Conservation (phyloP, 2,888 invertebrate genomes). For the Scaptomyza polygonia region DNA sequence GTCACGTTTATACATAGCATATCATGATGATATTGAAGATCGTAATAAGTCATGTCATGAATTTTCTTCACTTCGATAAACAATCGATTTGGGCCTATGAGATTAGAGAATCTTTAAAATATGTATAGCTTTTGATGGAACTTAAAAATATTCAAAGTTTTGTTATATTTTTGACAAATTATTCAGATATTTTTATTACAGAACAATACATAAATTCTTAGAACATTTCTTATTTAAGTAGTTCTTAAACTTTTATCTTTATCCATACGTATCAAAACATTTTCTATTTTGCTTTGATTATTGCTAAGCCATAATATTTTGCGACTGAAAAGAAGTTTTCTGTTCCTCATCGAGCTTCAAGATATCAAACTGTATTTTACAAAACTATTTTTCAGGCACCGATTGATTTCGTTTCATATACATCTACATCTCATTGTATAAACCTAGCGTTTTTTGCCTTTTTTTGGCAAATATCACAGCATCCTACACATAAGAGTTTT, state of each 20-base stretch:
- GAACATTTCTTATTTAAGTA: too few relatives aligned
- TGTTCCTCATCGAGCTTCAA: too few relatives aligned
- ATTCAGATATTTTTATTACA: neutral
- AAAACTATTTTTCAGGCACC: too few relatives aligned
- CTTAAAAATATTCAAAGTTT: too few relatives aligned
- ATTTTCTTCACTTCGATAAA: neutral
- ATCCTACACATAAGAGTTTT: slow-evolving; percentile 28
- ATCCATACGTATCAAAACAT: too few relatives aligned
- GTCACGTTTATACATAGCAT: slow-evolving; percentile 26
- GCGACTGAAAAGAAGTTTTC: too few relatives aligned
- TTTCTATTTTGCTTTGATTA: too few relatives aligned
- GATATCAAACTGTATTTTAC: too few relatives aligned
- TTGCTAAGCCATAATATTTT: neutral
- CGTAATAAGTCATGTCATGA: neutral
- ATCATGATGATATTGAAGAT: slow-evolving; percentile 30
- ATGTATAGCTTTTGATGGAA: neutral
- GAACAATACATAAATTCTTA: neutral
- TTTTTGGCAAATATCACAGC: slow-evolving; percentile 41
- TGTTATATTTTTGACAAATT: too few relatives aligned
- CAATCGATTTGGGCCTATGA: neutral
- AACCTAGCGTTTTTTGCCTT: slow-evolving; percentile 21
- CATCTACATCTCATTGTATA: too few relatives aligned
- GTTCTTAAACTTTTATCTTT: too few relatives aligned
- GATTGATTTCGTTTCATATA: too few relatives aligned
- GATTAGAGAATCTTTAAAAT: neutral